A percentile compares a stretch with the other conserved stretches of the same genome.
phyloP scores from a whole-genome alignment of 2,888 invertebrate genomes.

The Drosophila aldrichi region DNA sequence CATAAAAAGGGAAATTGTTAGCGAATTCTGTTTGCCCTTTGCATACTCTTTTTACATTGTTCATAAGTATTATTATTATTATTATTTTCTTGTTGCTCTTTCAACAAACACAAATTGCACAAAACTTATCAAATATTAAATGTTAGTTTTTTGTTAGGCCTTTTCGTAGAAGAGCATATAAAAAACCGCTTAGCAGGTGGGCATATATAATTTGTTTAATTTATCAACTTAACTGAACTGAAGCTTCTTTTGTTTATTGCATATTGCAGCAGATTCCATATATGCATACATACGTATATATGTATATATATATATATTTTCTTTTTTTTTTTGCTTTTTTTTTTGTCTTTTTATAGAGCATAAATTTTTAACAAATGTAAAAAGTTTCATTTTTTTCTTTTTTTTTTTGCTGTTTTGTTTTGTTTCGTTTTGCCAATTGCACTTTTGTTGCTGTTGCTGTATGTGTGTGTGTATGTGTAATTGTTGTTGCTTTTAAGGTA shows the following conservation, averaged over 20 bases:
- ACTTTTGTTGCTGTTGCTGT: slow-evolving; percentile 56
- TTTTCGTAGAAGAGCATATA: slow-evolving; percentile 41
- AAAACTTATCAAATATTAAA: slow-evolving; percentile 38
- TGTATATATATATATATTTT: too few species aligned
- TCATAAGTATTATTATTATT: not conserved
- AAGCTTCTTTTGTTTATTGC: slow-evolving; percentile 59
- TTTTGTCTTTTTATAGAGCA: slow-evolving; percentile 41
- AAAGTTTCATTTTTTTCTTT: slow-evolving; percentile 37
- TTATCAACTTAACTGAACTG: slow-evolving; percentile 36
- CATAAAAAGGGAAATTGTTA: slow-evolving; percentile 29
- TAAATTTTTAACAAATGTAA: slow-evolving; percentile 64
- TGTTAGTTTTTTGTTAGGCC: slow-evolving; percentile 15
- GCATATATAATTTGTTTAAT: slow-evolving; percentile 20
- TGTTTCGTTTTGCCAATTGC: slow-evolving; percentile 65
- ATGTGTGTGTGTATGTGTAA: slow-evolving; percentile 15
- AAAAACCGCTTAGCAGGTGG: slow-evolving; percentile 50
- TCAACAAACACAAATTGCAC: slow-evolving; percentile 52
- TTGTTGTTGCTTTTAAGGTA: slow-evolving; percentile 40
- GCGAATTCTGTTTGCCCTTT: slow-evolving; percentile 22
- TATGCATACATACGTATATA: not conserved
- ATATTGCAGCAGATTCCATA: slow-evolving; percentile 66
- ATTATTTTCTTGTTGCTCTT: not conserved
- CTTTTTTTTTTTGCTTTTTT: slow-evolving; percentile 30
- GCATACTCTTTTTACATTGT: not conserved
- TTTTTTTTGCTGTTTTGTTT: slow-evolving; percentile 33